Percentiles rank a stretch among this genome's conserved stretches.
These are phyloP conservation scores for Idaea biselata DNA, from an alignment of 2,888 invertebrate species.

Conservation along the genomic window DNA sequence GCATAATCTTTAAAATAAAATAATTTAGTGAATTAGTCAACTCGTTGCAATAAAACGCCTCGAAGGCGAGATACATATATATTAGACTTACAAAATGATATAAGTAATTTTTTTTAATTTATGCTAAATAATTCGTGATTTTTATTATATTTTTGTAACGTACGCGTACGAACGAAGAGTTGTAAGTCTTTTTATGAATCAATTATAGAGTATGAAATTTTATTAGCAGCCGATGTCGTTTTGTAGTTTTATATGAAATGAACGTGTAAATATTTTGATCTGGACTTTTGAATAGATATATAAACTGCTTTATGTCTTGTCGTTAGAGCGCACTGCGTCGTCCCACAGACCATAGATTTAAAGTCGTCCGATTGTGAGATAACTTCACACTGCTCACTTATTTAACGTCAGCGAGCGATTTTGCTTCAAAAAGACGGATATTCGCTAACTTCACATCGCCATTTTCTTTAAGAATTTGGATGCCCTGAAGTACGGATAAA, in stretches of 20 bases:
- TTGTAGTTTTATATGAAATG: constrained; percentile 42
- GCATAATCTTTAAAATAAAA: constrained; percentile 57
- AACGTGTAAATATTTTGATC: constrained; percentile 66
- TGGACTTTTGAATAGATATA: constrained; percentile 54
- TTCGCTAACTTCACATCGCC: neutral
- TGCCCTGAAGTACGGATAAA: neutral
- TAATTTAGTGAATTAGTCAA: constrained; percentile 58
- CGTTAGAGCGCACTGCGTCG: constrained; percentile 54
- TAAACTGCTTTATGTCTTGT: constrained; percentile 46
- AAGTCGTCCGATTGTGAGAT: constrained; percentile 26
- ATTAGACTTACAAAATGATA: constrained; percentile 40
- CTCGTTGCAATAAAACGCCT: constrained; percentile 72
- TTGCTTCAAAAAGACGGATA: neutral
- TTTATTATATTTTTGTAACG: constrained; percentile 62
- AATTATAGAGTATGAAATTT: constrained; percentile 45
- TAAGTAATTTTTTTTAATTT: constrained; percentile 53
- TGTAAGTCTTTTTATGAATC: constrained; percentile 50
- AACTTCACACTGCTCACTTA: neutral
- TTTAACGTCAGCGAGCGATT: neutral
- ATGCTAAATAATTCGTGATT: constrained; percentile 45
- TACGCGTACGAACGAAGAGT: constrained; percentile 49
- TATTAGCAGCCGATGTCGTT: constrained; percentile 37
- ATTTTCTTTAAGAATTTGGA: neutral
- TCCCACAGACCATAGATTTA: too few relatives aligned
- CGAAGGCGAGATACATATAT: constrained; percentile 49